Conservation (phyloP, 1,140 invertebrate genomes). For the Drosophila burlai region DNA sequence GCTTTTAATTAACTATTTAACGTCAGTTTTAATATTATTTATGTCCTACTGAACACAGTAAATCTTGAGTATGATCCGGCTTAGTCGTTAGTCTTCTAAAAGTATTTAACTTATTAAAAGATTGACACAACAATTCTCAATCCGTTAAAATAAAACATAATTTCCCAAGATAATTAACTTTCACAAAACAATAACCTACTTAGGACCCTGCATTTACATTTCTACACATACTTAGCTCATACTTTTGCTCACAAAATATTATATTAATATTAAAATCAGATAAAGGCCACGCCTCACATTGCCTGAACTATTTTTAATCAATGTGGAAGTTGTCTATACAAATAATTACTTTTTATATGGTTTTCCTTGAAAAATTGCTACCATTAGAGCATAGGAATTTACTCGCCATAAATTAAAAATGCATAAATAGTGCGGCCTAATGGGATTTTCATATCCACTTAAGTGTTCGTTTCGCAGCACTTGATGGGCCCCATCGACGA, state of each 20-base stretch:
- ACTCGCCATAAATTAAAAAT: slow-evolving; percentile 32
- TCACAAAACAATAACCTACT: too few relatives aligned
- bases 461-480: slow-evolving; percentile 19
- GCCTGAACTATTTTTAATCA: slow-evolving; percentile 19
- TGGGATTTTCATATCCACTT: slow-evolving; percentile 34
- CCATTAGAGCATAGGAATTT: slow-evolving; percentile 15
- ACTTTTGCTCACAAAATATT: too few relatives aligned
- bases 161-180: too few relatives aligned
- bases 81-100: too few relatives aligned
- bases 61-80: too few relatives aligned
- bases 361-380: slow-evolving; percentile 2
- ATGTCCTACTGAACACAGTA: not conserved
- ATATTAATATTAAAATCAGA: not conserved
- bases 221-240: too few relatives aligned
- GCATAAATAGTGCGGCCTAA: slow-evolving; percentile 26
- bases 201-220: too few relatives aligned
- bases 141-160: too few relatives aligned
- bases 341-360: slow-evolving; percentile 8
- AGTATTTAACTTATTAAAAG: too few relatives aligned
- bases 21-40: not conserved
- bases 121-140: too few relatives aligned
- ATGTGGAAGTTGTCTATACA: not conserved
- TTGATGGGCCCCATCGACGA: slow-evolving; percentile 40
- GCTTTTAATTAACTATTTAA: not conserved
- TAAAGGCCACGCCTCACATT: too few relatives aligned